Evolutionary conservation across 2,888 invertebrate genomes (phyloP).

Genomic region (Drosophila meridiana): DNA sequence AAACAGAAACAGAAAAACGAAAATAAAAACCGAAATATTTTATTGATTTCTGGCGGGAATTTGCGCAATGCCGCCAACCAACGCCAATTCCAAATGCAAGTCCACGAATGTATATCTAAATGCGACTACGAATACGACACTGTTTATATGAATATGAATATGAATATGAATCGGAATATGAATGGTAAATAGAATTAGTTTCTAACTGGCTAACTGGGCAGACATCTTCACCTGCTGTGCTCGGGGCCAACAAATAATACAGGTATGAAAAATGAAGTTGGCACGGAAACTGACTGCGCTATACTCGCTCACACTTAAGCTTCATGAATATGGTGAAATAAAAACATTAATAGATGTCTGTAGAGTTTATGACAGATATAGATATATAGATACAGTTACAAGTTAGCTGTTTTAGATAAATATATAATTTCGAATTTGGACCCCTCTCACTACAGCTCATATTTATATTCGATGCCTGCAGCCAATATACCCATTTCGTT

Average conservation of each 20-base stretch:
- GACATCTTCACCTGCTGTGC: slow-evolving; percentile 76
- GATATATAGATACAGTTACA: not conserved
- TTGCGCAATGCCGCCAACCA: slow-evolving; percentile 65
- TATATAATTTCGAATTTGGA: not conserved
- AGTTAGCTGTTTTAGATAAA: not conserved
- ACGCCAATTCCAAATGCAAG: slow-evolving; percentile 51
- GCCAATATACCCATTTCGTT: not conserved
- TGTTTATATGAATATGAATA: slow-evolving; percentile 30
- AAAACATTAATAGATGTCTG: not conserved
- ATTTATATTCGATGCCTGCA: not conserved
- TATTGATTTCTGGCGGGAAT: slow-evolving; percentile 69
- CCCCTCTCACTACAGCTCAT: not conserved
- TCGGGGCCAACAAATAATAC: slow-evolving; percentile 6
- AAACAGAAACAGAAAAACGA: slow-evolving; percentile 1
- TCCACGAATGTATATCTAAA: slow-evolving; percentile 40
- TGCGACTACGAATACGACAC: slow-evolving; percentile 8
- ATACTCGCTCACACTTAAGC: not conserved
- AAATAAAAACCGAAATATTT: slow-evolving; percentile 46
- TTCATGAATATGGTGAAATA: not conserved
- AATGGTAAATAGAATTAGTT: slow-evolving; percentile 38
- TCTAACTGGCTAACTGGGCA: slow-evolving; percentile 54
- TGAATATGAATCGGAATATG: slow-evolving; percentile 19
- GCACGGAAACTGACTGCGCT: not conserved
- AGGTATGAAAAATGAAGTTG: not conserved
- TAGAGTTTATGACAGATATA: not conserved